Base-by-base conservation (phyloP, 2,113 vertebrate species). In the Rhinopomastus cyanomelas region DNA sequence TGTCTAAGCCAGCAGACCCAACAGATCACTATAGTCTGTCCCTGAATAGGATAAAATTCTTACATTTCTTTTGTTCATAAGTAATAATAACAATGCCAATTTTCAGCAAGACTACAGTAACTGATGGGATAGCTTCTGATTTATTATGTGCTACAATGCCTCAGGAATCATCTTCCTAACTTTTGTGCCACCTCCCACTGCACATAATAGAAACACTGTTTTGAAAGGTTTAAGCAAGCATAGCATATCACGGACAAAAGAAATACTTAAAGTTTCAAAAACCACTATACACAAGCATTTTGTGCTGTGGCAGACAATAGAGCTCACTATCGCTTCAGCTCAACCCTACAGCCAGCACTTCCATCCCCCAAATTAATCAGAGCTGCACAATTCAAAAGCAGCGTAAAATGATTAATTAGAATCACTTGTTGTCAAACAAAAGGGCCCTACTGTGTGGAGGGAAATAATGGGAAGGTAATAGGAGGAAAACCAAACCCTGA, bases 371-470 rank as follows among this genome's bases (percentile, higher is more conserved):
- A 90, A 92, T 84, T 85, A 93, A 92, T 93, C 62, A 86, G 91
- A 95, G 59, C 61, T 77, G 46, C 49, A 59, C 51, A 82, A 93
- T 90, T 77, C 88, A 95, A 95, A 85, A 85, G 81, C 44, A 89
- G 53, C 26, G 89, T 30, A 81, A 77, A 93, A 94, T 95, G 88
- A 96, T 96, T 96, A 96, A 97, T 97, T 96, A 95, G 89, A 96
- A 87, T 81, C 21, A 80, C 42, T 90, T 81, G 34, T 71, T 62
- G 44, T 62, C 69, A 94, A 91, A 95, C 91, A 96, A 96, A 92
- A 79, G 68, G 34, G n/a, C 90, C 48, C 53, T 86, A 37, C 44
- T 91, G 5, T 72, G 76, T 30, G 42, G 34, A 96, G 67, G 51
- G 30, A 65, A 85, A 95, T 75, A 95, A 93, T 68, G 66, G 57